phyloP scores from a whole-genome alignment of 2,113 vertebrate genomes.

The Hyperopisus bebe region DNA sequence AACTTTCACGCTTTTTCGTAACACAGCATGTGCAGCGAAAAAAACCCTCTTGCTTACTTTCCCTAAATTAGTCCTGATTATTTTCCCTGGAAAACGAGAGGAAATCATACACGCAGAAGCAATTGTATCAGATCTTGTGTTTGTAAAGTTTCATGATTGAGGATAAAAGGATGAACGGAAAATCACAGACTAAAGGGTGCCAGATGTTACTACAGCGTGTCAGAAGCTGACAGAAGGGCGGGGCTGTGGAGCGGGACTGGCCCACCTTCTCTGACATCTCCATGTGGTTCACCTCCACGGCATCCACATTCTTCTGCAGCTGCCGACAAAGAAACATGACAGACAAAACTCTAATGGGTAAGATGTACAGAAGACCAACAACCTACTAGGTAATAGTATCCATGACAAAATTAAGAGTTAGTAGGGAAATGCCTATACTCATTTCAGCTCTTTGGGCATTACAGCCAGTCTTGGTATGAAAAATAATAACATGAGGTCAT shows the following conservation, averaged over 20 bases:
- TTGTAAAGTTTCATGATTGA: neutral
- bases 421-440: neutral
- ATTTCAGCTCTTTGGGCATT: neutral
- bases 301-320: conserved; percentile 16
- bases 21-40: neutral
- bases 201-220: neutral
- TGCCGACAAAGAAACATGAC: neutral
- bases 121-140: neutral
- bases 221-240: neutral
- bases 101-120: neutral
- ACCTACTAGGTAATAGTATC: neutral
- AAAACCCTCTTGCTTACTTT: neutral
- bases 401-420: neutral
- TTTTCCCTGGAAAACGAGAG: neutral
- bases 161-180: neutral
- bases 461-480: neutral
- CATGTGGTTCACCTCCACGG: conserved; percentile 2
- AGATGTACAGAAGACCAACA: neutral
- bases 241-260: neutral
- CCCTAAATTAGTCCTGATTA: neutral
- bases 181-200: neutral
- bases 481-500: neutral
- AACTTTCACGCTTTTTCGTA: neutral
- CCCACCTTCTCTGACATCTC: neutral
- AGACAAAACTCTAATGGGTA: neutral